phyloP scores from a whole-genome alignment of 2,113 vertebrate species.

The Perca schrenkii region DNA sequence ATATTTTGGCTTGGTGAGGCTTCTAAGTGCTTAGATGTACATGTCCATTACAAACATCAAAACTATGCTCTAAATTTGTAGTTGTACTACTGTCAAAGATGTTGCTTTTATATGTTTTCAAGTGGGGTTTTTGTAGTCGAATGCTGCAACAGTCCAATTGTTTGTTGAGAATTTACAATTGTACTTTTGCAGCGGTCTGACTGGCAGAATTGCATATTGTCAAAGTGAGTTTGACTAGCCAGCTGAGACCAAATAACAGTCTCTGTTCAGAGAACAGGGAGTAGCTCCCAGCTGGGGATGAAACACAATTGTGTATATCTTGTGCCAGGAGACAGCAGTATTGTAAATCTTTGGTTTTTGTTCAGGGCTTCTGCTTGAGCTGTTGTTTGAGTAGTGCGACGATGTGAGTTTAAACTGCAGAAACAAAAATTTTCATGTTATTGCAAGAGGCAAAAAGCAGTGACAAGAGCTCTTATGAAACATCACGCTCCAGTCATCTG shows the following conservation, averaged over 20 bases:
- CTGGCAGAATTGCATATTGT: conserved; percentile 46
- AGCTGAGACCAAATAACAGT: conserved; percentile 54
- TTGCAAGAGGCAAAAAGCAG: not conserved
- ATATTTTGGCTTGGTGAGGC: not conserved
- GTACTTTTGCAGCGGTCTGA: conserved; percentile 15
- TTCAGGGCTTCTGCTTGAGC: conserved; percentile 16
- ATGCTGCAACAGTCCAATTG: not conserved
- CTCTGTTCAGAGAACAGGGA: conserved; percentile 30
- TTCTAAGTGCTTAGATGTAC: not conserved
- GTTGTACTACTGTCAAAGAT: not conserved
- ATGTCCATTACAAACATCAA: not conserved
- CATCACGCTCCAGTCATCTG: conserved; percentile 3
- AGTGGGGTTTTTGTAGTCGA: not conserved
- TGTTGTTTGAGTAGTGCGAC: conserved; percentile 6
- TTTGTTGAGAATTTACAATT: not conserved
- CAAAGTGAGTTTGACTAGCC: conserved; percentile 36
- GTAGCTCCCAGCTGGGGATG: conserved; percentile 32
- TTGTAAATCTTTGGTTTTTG: conserved; percentile 52
- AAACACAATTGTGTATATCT: conserved; percentile 36
- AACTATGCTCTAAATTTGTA: not conserved
- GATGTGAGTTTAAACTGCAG: conserved; percentile 17
- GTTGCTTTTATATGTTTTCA: not conserved
- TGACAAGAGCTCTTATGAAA: conserved; percentile 7
- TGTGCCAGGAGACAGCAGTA: conserved; percentile 27
- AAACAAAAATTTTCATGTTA: conserved; percentile 28